These are phyloP conservation scores for Colletes latitarsis DNA, from an alignment of 1,140 invertebrate species.

Conservation along the genomic window DNA sequence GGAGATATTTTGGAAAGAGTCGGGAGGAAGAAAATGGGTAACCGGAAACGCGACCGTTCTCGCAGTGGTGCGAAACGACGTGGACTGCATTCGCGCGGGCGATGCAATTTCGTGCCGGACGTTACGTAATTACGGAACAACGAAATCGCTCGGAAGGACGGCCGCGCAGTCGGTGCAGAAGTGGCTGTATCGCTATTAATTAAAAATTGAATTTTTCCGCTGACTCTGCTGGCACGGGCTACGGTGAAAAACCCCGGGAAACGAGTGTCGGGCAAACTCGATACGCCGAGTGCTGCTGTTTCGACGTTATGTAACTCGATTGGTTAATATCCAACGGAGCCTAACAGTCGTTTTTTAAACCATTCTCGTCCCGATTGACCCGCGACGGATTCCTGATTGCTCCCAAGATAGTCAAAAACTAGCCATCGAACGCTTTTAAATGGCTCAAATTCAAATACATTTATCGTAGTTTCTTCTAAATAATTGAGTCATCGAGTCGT, in stretches of 20 bases:
- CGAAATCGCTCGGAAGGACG: conserved; percentile 10
- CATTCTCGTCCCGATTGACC: background rate
- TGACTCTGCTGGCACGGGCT: conserved; percentile 38
- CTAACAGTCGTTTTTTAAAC: background rate
- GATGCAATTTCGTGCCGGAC: conserved; percentile 26
- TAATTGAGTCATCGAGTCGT: no score
- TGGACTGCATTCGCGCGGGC: conserved; percentile 7
- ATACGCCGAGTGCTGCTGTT: conserved; percentile 23
- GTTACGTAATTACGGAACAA: conserved; percentile 48
- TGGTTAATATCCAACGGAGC: conserved; percentile 22
- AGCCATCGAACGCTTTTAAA: no score
- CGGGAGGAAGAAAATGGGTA: no score
- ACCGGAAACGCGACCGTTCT: background rate
- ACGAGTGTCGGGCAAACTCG: conserved; percentile 31
- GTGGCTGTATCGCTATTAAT: conserved; percentile 47
- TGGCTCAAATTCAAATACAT: no score
- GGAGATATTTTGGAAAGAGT: no score
- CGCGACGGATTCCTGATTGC: background rate
- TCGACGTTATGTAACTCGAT: conserved; percentile 37
- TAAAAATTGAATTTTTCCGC: conserved; percentile 50
- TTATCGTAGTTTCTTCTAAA: no score
- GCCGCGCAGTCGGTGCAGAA: conserved; percentile 1
- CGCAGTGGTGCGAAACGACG: conserved; percentile 24
- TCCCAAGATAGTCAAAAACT: no score
- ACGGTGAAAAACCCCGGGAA: background rate